Conservation (phyloP, 2,888 invertebrate species). For the Cremastinae sp. region DNA sequence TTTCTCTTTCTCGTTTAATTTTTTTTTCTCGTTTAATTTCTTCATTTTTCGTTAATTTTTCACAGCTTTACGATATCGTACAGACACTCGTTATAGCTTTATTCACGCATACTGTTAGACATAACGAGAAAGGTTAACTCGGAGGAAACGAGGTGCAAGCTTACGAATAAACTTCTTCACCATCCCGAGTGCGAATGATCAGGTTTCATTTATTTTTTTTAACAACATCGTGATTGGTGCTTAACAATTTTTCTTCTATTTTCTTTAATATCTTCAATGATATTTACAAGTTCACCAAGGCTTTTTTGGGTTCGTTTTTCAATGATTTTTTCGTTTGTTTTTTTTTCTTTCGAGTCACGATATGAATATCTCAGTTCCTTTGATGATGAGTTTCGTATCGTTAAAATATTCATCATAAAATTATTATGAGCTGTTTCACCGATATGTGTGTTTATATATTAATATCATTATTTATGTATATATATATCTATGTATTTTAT, state of each 20-base stretch:
- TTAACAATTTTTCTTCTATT: constrained; percentile 72
- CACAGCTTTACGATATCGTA: background rate
- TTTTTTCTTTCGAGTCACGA: constrained; percentile 16
- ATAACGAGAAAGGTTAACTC: constrained; percentile 49
- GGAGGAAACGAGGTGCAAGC: constrained; percentile 73
- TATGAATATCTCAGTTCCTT: constrained; percentile 34
- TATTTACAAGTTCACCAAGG: constrained; percentile 57
- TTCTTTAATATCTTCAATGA: constrained; percentile 31
- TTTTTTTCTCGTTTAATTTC: constrained; percentile 20
- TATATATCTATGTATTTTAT: constrained; percentile 28
- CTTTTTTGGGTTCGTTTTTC: constrained; percentile 6
- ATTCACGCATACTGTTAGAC: constrained; percentile 54
- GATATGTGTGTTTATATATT: constrained; percentile 42
- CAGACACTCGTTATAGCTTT: constrained; percentile 28
- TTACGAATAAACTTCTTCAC: constrained; percentile 78
- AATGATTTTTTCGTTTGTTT: background rate
- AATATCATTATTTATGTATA: constrained; percentile 18
- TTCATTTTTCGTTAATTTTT: constrained; percentile 15
- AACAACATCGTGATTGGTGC: constrained; percentile 75
- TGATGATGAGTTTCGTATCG: constrained; percentile 36
- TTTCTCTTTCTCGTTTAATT: constrained; percentile 10
- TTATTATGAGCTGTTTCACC: constrained; percentile 43
- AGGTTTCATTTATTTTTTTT: constrained; percentile 73
- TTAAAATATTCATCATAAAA: constrained; percentile 34
- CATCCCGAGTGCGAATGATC: constrained; percentile 73